Percentiles rank a stretch among this genome's conserved stretches.
Conservation (phyloP, 2,113 vertebrate species). For the Paraplagusia blochii region DNA sequence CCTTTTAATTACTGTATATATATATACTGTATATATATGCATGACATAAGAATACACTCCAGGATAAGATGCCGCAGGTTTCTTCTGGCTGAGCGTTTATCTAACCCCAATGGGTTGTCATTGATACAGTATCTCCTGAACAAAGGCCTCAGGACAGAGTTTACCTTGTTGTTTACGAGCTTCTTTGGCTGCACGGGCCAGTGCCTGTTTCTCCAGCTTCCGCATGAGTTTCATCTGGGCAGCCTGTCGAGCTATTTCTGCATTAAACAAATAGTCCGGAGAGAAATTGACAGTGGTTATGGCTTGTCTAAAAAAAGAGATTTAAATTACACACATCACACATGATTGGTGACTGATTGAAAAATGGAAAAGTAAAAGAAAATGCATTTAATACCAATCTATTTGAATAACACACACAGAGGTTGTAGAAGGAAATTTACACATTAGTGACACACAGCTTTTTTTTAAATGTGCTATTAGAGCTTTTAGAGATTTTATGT, state of each 20-base stretch:
- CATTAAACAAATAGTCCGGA: constrained; percentile 20
- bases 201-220: constrained; percentile 97
- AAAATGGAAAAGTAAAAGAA: too few relatives aligned
- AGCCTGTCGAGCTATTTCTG: constrained; percentile 97
- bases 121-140: constrained; percentile 1
- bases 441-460: too few relatives aligned
- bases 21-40: neutral
- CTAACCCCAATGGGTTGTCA: constrained; percentile 1
- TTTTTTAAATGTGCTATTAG: too few relatives aligned
- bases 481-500: too few relatives aligned
- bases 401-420: too few relatives aligned
- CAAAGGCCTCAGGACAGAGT: neutral
- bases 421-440: too few relatives aligned
- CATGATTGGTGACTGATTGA: too few relatives aligned
- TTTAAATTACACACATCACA: too few relatives aligned
- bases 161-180: constrained; percentile 96
- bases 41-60: constrained; percentile 2
- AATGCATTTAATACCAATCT: neutral
- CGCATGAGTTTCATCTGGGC: constrained; percentile 98
- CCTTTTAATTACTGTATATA: too few relatives aligned
- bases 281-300: constrained; percentile 11
- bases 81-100: constrained; percentile 1
- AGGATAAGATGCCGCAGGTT: constrained; percentile 1
- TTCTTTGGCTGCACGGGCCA: constrained; percentile 95
- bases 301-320: too few relatives aligned